Conservation (phyloP, 2,888 invertebrate genomes). For the Hemicrepidius hirtus region DNA sequence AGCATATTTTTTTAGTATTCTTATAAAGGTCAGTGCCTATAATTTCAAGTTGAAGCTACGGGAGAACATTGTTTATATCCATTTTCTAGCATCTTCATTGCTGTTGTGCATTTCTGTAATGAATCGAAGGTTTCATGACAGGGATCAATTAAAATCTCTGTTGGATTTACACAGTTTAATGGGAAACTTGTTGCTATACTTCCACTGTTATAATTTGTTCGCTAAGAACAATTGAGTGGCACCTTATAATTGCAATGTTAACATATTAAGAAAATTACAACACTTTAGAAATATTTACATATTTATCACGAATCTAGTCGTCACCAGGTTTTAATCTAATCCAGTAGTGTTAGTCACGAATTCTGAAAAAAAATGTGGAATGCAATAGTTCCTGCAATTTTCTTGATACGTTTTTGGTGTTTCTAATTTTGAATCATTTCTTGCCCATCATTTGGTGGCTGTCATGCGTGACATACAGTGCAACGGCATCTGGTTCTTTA, state of each 20-base stretch:
- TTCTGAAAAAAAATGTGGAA: slow-evolving; percentile 13
- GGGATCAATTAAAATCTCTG: background rate
- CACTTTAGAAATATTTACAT: slow-evolving; percentile 20
- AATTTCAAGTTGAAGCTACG: background rate
- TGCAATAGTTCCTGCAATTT: slow-evolving; percentile 11
- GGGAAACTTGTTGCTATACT: no score
- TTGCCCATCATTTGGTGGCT: slow-evolving; percentile 18
- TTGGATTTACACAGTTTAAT: background rate
- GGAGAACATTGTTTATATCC: background rate
- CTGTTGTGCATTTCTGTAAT: slow-evolving; percentile 13
- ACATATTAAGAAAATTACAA: background rate
- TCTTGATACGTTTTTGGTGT: slow-evolving; percentile 17
- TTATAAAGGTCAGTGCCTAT: no score
- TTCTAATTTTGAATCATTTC: slow-evolving; percentile 28
- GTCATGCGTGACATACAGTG: slow-evolving; percentile 31
- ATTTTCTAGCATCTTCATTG: slow-evolving; percentile 6
- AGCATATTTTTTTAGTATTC: no score
- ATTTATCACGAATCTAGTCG: slow-evolving; percentile 33
- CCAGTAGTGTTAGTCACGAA: background rate
- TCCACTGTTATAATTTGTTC: no score
- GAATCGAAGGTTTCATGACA: background rate
- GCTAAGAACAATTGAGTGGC: background rate
- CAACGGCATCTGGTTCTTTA: slow-evolving; percentile 29
- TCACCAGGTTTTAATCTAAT: slow-evolving; percentile 21
- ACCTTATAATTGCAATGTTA: background rate